A percentile compares a stretch with the other conserved stretches of the same genome.
Evolutionary conservation across 92 coral and sea anemone genomes (phyloP).

Genomic region (Porites cylindrica): DNA sequence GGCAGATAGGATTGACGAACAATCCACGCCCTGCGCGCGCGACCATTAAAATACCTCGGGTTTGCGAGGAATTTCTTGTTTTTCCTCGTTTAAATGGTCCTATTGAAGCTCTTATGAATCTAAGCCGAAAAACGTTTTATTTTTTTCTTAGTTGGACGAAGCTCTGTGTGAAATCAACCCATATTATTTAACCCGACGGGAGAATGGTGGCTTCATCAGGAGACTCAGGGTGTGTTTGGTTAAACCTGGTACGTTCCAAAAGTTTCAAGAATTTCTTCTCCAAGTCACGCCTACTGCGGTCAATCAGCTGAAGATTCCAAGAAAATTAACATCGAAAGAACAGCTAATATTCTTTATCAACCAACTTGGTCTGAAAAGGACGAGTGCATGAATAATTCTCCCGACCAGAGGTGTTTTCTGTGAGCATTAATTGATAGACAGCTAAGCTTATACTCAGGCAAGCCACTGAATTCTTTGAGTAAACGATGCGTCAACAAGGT

Average conservation of each 20-base stretch:
- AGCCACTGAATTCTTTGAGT: no score
- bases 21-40: no score
- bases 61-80: no score
- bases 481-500: no score
- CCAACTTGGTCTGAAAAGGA: constrained; percentile 13
- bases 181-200: constrained; percentile 43
- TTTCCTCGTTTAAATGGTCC: no score
- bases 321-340: constrained; percentile 48
- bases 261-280: constrained; percentile 45
- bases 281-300: constrained; percentile 59
- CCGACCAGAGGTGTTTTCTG: no score
- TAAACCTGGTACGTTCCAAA: constrained; percentile 44
- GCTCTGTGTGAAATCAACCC: constrained; percentile 56
- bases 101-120: no score
- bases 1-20: no score
- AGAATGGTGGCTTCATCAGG: constrained; percentile 56
- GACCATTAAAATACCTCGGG: no score
- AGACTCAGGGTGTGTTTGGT: constrained; percentile 25
- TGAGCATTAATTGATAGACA: no score
- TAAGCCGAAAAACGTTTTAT: background rate
- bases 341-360: constrained; percentile 40
- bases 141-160: constrained; percentile 39
- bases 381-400: background rate
- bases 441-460: no score
- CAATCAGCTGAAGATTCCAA: constrained; percentile 68